phyloP scores from a whole-genome alignment of 2,797 vertebrate species.

The Sparus aurata region DNA sequence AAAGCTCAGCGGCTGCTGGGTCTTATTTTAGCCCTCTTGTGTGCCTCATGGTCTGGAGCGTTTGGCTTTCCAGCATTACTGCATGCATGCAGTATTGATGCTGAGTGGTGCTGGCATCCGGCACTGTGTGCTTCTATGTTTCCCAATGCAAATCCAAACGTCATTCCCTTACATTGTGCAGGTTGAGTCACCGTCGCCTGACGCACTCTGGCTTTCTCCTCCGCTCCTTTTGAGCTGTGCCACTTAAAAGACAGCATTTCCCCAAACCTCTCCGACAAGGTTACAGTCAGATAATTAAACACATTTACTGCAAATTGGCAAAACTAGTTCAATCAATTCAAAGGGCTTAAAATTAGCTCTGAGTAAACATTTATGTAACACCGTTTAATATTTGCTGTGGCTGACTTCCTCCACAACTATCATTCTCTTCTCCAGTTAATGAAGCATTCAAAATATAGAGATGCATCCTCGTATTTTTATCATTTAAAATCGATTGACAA shows the following conservation, averaged over 20 bases:
- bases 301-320: conserved; percentile 70
- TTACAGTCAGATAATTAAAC: conserved; percentile 73
- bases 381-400: conserved; percentile 34
- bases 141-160: conserved; percentile 52
- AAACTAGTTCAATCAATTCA: conserved; percentile 58
- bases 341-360: conserved; percentile 42
- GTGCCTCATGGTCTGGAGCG: conserved; percentile 71
- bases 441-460: conserved; percentile 41
- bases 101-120: conserved; percentile 74
- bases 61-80: conserved; percentile 70
- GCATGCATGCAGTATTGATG: conserved; percentile 79
- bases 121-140: conserved; percentile 60
- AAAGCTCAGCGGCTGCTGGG: conserved; percentile 67
- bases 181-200: conserved; percentile 59
- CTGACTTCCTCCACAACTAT: conserved; percentile 15
- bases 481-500: conserved; percentile 35
- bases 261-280: conserved; percentile 52
- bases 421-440: conserved; percentile 23
- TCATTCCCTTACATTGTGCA: conserved; percentile 38
- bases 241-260: conserved; percentile 66
- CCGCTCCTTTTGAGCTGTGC: conserved; percentile 66
- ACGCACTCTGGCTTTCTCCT: conserved; percentile 48
- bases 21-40: conserved; percentile 79
- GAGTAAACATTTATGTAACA: conserved; percentile 61
- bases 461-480: conserved; percentile 23